Evolutionary conservation across 2,113 vertebrate species (phyloP).

Genomic region (Burhinus oedicnemus): DNA sequence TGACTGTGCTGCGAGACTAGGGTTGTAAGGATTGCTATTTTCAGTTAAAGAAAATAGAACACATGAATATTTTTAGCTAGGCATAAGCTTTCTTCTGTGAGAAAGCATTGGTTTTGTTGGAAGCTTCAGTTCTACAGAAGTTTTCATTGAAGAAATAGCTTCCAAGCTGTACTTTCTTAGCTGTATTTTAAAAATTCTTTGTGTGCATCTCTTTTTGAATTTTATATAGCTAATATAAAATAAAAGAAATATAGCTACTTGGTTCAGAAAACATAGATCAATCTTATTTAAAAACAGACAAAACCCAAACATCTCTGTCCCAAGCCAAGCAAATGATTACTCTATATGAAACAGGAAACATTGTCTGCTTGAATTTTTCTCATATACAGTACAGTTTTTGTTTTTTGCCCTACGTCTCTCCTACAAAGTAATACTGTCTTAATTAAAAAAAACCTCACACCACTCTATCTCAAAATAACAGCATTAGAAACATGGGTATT

Average conservation of each 20-base stretch:
- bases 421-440: neutral
- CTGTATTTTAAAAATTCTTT: neutral
- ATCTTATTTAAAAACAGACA: constrained; percentile 34
- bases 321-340: neutral
- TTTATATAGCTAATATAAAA: too few relatives aligned
- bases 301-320: neutral
- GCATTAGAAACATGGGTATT: neutral
- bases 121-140: neutral
- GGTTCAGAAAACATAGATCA: constrained; percentile 41
- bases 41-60: constrained; percentile 19
- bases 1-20: neutral
- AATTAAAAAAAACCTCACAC: neutral
- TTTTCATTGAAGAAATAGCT: neutral
- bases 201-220: neutral
- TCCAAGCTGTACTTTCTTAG: neutral
- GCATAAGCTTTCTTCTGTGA: neutral
- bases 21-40: neutral
- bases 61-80: neutral
- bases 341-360: constrained; percentile 40
- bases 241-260: neutral
- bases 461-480: neutral
- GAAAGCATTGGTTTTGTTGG: neutral
- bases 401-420: neutral
- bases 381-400: constrained; percentile 12
- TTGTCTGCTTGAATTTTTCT: constrained; percentile 32